Percentiles rank a stretch among this genome's conserved stretches.
Evolutionary conservation across 2,113 vertebrate species (phyloP).

Genomic region (Callorhinus ursinus): DNA sequence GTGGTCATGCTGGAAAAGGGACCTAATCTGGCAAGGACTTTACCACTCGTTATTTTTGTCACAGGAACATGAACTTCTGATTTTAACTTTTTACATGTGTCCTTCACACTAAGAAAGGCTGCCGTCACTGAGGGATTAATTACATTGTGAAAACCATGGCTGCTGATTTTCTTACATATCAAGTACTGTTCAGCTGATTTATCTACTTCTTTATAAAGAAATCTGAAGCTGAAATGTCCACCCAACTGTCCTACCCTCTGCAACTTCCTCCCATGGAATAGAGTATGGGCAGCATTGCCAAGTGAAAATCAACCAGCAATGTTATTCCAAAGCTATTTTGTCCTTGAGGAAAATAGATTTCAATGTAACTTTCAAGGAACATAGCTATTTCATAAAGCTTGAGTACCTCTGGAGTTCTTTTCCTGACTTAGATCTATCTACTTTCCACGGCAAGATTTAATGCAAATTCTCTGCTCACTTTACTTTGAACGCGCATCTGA

Average conservation of each 20-base stretch:
- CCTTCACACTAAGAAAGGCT: background rate
- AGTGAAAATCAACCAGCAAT: slow-evolving; percentile 29
- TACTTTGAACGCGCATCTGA: slow-evolving; percentile 19
- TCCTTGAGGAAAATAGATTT: slow-evolving; percentile 32
- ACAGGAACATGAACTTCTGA: background rate
- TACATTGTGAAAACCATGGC: slow-evolving; percentile 7
- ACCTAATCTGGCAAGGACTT: background rate
- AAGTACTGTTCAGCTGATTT: background rate
- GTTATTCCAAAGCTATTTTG: slow-evolving; percentile 2
- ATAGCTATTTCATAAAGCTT: slow-evolving; percentile 39
- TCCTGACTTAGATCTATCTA: background rate
- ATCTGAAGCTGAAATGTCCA: slow-evolving; percentile 1
- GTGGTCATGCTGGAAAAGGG: background rate
- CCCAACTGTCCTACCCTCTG: background rate
- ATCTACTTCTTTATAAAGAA: slow-evolving; percentile 13
- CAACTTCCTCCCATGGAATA: background rate
- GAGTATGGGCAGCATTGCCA: background rate
- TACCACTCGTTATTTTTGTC: slow-evolving; percentile 4
- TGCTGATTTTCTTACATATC: slow-evolving; percentile 33
- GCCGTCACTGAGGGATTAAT: background rate
- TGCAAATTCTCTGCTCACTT: slow-evolving; percentile 17
- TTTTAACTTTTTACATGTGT: background rate
- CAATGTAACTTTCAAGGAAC: slow-evolving; percentile 7
- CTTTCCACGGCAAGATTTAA: slow-evolving; percentile 13
- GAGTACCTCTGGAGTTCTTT: background rate